Conservation (phyloP, 2,797 vertebrate genomes). For the Luscinia luscinia region DNA sequence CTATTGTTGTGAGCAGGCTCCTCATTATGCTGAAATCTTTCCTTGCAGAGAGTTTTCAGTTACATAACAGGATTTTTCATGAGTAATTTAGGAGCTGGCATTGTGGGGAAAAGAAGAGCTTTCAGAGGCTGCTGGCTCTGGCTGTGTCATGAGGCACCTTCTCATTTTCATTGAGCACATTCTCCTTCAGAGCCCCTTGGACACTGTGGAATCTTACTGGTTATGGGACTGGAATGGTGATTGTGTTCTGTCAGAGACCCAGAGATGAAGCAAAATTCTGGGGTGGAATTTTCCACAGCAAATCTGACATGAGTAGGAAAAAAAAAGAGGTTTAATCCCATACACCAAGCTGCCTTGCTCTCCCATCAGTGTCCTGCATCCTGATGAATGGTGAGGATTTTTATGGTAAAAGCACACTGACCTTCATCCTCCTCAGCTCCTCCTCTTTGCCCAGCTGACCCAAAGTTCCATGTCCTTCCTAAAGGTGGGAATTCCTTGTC, state of each 20-base stretch:
- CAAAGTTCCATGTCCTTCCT: not conserved
- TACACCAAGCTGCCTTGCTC: not conserved
- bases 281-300: not conserved
- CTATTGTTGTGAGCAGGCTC: not conserved
- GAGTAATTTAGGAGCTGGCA: not conserved
- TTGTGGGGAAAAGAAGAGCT: not conserved
- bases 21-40: not conserved
- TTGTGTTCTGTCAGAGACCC: not conserved
- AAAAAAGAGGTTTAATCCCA: not conserved
- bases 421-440: not conserved
- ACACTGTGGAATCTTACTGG: not conserved
- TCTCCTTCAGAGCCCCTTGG: not conserved
- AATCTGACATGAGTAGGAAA: not conserved
- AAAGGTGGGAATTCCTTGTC: not conserved
- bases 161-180: not conserved
- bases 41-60: not conserved
- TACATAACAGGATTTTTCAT: not conserved
- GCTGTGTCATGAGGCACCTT: not conserved
- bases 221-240: not conserved
- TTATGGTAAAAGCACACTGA: not conserved
- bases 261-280: not conserved
- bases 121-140: not conserved
- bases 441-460: not conserved
- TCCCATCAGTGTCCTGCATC: not conserved
- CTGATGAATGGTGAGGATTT: not conserved